Percentiles rank a stretch among this genome's conserved stretches.
Evolutionary conservation across 92 coral and sea anemone genomes (phyloP).

Genomic region (Hydrozoanthus gracilis): DNA sequence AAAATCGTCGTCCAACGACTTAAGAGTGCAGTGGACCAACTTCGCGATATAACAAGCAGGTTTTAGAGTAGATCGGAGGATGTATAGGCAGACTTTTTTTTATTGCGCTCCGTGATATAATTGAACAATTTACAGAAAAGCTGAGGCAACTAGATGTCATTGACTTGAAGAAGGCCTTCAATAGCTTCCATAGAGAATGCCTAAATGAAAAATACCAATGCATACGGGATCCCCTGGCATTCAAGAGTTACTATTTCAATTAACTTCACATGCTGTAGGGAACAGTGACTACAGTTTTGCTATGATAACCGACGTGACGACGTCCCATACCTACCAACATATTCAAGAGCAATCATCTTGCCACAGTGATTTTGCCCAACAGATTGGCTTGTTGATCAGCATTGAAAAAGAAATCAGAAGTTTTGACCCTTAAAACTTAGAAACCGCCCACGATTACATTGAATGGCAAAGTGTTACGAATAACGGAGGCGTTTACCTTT

Average conservation of each 20-base stretch:
- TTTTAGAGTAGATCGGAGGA: neutral
- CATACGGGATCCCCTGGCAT: conserved; percentile 4
- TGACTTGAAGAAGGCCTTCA: conserved; percentile 17
- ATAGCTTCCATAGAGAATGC: neutral
- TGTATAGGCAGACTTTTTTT: neutral
- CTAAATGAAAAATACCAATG: neutral
- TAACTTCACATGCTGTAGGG: neutral
- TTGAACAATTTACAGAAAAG: conserved; percentile 2
- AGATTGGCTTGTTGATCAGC: neutral
- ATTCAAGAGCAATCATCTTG: neutral
- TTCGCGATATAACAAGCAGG: neutral
- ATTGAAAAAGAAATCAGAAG: neutral
- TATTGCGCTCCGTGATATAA: neutral
- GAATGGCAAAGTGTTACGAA: neutral
- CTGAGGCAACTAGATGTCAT: conserved; percentile 14
- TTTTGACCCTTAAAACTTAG: neutral
- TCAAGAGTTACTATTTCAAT: neutral
- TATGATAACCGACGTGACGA: neutral
- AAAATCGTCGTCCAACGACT: neutral
- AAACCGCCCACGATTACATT: neutral
- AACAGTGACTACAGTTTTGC: neutral
- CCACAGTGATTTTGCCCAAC: neutral
- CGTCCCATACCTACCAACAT: neutral
- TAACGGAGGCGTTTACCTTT: too few species aligned
- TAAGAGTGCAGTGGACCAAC: conserved; percentile 12